Evolutionary conservation across 2,888 invertebrate genomes (phyloP).

Genomic region (Drosophila bunnanda): DNA sequence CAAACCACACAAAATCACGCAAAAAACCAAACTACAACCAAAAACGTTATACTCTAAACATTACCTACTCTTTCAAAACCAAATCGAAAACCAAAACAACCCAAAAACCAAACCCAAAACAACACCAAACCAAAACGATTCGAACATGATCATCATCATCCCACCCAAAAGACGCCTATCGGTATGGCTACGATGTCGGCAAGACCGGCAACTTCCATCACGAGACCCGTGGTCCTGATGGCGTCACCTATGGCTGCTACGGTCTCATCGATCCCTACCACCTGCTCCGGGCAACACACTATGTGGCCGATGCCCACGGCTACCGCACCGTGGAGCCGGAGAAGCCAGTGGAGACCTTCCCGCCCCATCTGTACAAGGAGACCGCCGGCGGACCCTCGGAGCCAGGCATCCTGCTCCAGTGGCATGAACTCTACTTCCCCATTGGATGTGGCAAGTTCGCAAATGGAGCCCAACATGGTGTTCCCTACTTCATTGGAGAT

Average conservation of each 20-base stretch:
- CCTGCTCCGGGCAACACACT: slow-evolving; percentile 89
- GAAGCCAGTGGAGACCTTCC: slow-evolving; percentile 88
- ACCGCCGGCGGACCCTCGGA: slow-evolving; percentile 73
- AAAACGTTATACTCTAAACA: slow-evolving; percentile 49
- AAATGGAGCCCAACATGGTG: slow-evolving; percentile 83
- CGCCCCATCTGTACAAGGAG: slow-evolving; percentile 68
- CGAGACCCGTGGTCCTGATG: slow-evolving; percentile 90
- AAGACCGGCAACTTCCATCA: slow-evolving; percentile 92
- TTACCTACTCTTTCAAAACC: slow-evolving; percentile 45
- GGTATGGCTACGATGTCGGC: slow-evolving; percentile 91
- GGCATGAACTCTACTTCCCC: slow-evolving; percentile 90
- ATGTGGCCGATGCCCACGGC: slow-evolving; percentile 91
- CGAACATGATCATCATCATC: slow-evolving; percentile 12
- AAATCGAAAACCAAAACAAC: slow-evolving; percentile 21
- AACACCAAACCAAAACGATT: slow-evolving; percentile 17
- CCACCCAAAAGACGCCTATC: slow-evolving; percentile 87
- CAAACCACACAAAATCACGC: slow-evolving; percentile 25
- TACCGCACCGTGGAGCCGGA: slow-evolving; percentile 90
- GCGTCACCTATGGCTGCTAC: slow-evolving; percentile 92
- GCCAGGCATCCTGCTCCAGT: slow-evolving; percentile 87
- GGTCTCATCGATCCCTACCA: slow-evolving; percentile 90
- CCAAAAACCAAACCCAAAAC: slow-evolving; percentile 21
- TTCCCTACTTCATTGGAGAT: slow-evolving; percentile 70
- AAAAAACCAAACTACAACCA: slow-evolving; percentile 4
- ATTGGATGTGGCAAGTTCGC: slow-evolving; percentile 88